Conservation (phyloP, 2,888 invertebrate genomes). For the Dasysyrphus tricinctus region DNA sequence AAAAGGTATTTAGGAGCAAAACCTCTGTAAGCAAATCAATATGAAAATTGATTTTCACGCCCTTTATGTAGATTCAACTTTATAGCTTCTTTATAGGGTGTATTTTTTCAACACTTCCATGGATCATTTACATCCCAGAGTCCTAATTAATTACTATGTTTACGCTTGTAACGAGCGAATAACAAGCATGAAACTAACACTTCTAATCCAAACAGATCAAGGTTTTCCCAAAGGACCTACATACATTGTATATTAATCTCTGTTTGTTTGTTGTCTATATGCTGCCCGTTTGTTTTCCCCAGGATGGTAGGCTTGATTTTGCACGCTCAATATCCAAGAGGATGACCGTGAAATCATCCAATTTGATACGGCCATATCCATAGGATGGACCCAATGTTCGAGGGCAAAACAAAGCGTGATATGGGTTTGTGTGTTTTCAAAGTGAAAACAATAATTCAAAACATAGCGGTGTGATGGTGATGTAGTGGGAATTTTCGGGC, state of each 20-base stretch:
- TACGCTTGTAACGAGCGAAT: conserved; percentile 50
- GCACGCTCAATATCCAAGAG: conserved; percentile 65
- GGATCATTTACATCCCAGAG: conserved; percentile 44
- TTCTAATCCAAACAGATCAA: conserved; percentile 36
- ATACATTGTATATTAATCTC: conserved; percentile 13
- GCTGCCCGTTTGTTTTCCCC: conserved; percentile 50
- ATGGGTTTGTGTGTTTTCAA: conserved; percentile 45
- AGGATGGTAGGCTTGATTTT: conserved; percentile 46
- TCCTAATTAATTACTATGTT: conserved; percentile 30
- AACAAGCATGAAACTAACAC: conserved; percentile 65
- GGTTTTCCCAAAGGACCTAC: conserved; percentile 52
- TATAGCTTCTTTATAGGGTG: conserved; percentile 4
- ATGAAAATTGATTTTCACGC: too few species aligned
- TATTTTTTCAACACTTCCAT: conserved; percentile 53
- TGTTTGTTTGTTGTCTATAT: conserved; percentile 42
- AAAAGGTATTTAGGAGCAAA: too few species aligned
- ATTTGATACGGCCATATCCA: conserved; percentile 66
- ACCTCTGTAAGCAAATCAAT: too few species aligned
- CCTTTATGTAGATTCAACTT: too few species aligned
- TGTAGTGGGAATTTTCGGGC: conserved; percentile 16
- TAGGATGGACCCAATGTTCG: conserved; percentile 12
- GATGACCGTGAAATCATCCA: conserved; percentile 70
- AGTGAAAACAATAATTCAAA: conserved; percentile 68
- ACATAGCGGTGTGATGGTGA: conserved; percentile 49
- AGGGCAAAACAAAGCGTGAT: conserved; percentile 39